phyloP scores from a whole-genome alignment of 2,888 invertebrate genomes.

The Microplitis manilae region DNA sequence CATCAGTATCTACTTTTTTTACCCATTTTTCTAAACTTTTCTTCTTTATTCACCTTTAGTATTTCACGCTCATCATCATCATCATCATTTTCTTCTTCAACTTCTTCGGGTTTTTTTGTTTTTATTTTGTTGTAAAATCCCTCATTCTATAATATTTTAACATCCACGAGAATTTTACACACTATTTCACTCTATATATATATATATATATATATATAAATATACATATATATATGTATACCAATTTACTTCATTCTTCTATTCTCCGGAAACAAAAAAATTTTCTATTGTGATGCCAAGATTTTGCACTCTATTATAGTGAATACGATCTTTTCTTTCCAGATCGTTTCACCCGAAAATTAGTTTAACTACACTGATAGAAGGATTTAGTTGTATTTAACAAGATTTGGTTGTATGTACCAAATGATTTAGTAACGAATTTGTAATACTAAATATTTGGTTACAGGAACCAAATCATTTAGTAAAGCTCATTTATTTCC shows the following conservation, averaged over 20 bases:
- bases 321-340: slow-evolving; percentile 28
- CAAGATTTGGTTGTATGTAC: too few species aligned
- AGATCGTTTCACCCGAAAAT: slow-evolving; percentile 34
- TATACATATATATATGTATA: neutral
- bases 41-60: slow-evolving; percentile 2
- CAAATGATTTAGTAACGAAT: too few species aligned
- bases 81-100: slow-evolving; percentile 13
- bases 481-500: too few species aligned
- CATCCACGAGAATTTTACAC: neutral
- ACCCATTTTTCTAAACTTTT: slow-evolving; percentile 10
- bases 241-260: slow-evolving; percentile 13
- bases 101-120: neutral
- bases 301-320: slow-evolving; percentile 35
- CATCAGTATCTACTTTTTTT: slow-evolving; percentile 7
- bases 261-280: slow-evolving; percentile 31
- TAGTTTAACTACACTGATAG: slow-evolving; percentile 28
- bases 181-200: neutral
- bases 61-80: slow-evolving; percentile 13
- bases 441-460: too few species aligned
- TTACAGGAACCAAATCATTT: too few species aligned
- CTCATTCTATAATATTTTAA: neutral
- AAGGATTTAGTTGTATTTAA: too few species aligned
- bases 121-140: slow-evolving; percentile 6
- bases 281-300: slow-evolving; percentile 35
- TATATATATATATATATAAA: neutral